Conservation (phyloP, 2,888 invertebrate species). For the Acutogordius australiensis region DNA sequence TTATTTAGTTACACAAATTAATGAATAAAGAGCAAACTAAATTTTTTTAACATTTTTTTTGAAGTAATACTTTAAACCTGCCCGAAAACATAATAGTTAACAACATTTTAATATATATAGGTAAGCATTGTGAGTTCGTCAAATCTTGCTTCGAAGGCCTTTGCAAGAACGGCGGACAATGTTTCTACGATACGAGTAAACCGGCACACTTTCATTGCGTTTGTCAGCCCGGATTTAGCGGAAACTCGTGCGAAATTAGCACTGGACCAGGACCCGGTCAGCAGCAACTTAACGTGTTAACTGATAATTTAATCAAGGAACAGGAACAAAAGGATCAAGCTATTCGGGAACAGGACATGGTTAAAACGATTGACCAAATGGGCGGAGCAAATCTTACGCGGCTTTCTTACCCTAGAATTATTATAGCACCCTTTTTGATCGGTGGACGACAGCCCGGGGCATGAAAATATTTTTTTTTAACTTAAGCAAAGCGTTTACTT, state of each 20-base stretch:
- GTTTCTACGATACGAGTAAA: neutral
- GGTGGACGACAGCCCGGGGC: neutral
- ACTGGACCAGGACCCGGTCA: neutral
- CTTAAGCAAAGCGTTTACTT: too few relatives aligned
- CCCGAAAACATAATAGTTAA: too few relatives aligned
- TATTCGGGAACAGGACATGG: neutral
- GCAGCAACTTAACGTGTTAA: neutral
- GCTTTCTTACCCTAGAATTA: neutral
- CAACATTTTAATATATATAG: too few relatives aligned
- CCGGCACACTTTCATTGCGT: constrained; percentile 2
- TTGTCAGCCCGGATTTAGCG: neutral
- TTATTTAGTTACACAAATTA: too few relatives aligned
- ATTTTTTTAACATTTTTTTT: too few relatives aligned
- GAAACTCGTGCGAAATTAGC: neutral
- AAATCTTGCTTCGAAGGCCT: constrained; percentile 8
- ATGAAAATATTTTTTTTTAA: too few relatives aligned
- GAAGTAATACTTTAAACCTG: too few relatives aligned
- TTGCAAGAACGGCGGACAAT: neutral
- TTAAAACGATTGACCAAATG: neutral
- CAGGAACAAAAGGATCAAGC: neutral
- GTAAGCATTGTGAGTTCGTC: constrained; percentile 6
- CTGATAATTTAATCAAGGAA: neutral
- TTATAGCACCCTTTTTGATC: constrained; percentile 1
- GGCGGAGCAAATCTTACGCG: neutral
- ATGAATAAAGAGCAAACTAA: too few relatives aligned